Conservation (phyloP, 2,888 invertebrate genomes). For the Agriotes lineatus region DNA sequence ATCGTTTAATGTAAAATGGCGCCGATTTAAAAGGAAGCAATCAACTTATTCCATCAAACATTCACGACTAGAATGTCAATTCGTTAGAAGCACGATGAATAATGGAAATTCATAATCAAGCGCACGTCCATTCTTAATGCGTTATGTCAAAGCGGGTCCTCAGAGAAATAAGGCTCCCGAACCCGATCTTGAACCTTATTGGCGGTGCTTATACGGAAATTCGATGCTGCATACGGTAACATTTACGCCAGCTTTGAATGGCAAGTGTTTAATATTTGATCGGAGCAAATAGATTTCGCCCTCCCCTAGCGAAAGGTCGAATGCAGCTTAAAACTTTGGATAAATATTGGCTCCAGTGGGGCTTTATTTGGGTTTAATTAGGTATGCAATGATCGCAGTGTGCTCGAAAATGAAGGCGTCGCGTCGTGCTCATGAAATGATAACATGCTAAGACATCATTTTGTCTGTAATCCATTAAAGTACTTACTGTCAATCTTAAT, state of each 20-base stretch:
- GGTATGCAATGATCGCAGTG: constrained; percentile 18
- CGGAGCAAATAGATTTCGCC: constrained; percentile 55
- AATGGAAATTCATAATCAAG: constrained; percentile 37
- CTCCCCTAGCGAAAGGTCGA: constrained; percentile 49
- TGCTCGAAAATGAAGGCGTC: constrained; percentile 24
- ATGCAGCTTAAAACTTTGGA: constrained; percentile 46
- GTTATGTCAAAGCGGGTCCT: constrained; percentile 46
- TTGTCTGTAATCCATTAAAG: too few species aligned
- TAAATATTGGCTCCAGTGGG: constrained; percentile 42
- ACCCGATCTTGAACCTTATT: constrained; percentile 12
- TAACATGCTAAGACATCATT: too few species aligned
- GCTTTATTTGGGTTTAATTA: constrained; percentile 42
- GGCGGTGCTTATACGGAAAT: constrained; percentile 22
- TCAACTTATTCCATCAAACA: constrained; percentile 23
- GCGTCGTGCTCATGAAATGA: too few species aligned
- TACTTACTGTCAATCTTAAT: too few species aligned
- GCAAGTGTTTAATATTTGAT: constrained; percentile 60
- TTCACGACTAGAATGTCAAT: constrained; percentile 28
- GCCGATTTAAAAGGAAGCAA: constrained; percentile 3
- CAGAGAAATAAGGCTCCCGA: constrained; percentile 43
- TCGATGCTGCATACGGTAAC: constrained; percentile 23
- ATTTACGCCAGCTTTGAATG: constrained; percentile 48
- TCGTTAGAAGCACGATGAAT: constrained; percentile 42
- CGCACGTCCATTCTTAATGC: constrained; percentile 28
- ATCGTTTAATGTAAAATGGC: too few species aligned